Percentiles rank a stretch among this genome's conserved stretches.
Conservation (phyloP, 2,113 vertebrate species). For the Caranx ignobilis region DNA sequence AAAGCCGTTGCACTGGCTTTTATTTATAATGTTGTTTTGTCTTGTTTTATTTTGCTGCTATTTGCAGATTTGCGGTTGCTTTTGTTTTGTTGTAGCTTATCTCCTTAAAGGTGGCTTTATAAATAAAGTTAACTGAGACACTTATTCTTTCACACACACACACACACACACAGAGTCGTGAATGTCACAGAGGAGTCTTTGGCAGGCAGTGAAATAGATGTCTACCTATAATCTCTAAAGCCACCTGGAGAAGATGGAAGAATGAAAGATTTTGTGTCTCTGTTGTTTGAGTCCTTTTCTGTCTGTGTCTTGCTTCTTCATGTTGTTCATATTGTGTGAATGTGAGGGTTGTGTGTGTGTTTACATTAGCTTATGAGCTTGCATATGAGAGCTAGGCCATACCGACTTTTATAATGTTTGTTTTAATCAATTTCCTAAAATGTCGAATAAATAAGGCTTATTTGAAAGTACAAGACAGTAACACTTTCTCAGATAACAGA, state of each 20-base stretch:
- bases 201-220: constrained; percentile 12
- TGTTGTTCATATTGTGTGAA: neutral
- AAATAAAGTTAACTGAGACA: constrained; percentile 5
- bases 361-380: too few relatives aligned
- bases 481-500: too few relatives aligned
- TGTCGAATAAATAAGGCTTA: too few relatives aligned
- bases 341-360: neutral
- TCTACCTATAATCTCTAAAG: constrained; percentile 45
- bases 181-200: neutral
- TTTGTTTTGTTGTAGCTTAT: neutral
- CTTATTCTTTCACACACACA: neutral
- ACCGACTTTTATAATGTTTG: too few relatives aligned
- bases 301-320: neutral
- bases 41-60: neutral
- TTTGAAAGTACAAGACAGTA: too few relatives aligned
- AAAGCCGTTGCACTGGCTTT: neutral
- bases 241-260: constrained; percentile 32
- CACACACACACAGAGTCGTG: too few relatives aligned
- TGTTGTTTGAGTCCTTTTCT: constrained; percentile 3
- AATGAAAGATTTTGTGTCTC: neutral
- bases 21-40: neutral
- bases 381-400: too few relatives aligned
- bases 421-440: neutral
- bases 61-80: constrained; percentile 6
- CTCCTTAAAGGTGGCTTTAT: neutral